A percentile compares a stretch with the other conserved stretches of the same genome.
Evolutionary conservation across 2,797 vertebrate species (phyloP).

Genomic region (Amniataba percoides): DNA sequence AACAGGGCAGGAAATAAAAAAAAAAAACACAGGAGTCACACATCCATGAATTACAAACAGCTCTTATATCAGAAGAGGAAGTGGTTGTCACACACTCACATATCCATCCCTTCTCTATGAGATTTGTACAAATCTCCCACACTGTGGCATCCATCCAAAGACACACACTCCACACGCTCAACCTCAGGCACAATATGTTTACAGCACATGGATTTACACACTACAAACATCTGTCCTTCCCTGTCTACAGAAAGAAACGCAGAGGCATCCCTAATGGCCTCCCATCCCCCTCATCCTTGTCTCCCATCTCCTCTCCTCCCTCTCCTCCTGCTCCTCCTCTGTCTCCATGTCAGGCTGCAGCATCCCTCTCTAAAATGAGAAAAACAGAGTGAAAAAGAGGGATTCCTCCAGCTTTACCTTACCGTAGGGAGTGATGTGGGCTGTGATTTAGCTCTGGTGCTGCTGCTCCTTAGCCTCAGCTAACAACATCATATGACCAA

Average conservation of each 20-base stretch:
- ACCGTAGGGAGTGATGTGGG: conserved; percentile 68
- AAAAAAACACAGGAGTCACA: background rate
- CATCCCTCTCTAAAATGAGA: conserved; percentile 41
- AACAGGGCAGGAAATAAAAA: too few species aligned
- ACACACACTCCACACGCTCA: conserved; percentile 28
- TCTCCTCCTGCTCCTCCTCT: conserved; percentile 28
- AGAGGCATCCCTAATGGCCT: conserved; percentile 68
- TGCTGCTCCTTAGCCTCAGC: conserved; percentile 75
- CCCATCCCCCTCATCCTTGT: conserved; percentile 69
- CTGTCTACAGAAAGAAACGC: conserved; percentile 47
- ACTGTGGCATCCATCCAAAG: conserved; percentile 8
- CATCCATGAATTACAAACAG: conserved; percentile 26
- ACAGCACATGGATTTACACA: conserved; percentile 38
- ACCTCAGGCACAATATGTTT: conserved; percentile 30
- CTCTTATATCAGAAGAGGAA: conserved; percentile 19
- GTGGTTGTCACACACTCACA: conserved; percentile 12
- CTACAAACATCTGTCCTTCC: conserved; percentile 61
- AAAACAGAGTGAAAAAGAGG: conserved; percentile 56
- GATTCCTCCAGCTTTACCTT: conserved; percentile 82
- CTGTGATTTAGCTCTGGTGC: conserved; percentile 78
- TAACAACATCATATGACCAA: conserved; percentile 85
- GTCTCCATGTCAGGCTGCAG: conserved; percentile 41
- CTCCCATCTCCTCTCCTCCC: conserved; percentile 43
- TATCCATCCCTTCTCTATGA: conserved; percentile 3
- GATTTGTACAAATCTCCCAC: background rate